Evolutionary conservation across 2,888 invertebrate species (phyloP).

Genomic region (Auanema sp.): DNA sequence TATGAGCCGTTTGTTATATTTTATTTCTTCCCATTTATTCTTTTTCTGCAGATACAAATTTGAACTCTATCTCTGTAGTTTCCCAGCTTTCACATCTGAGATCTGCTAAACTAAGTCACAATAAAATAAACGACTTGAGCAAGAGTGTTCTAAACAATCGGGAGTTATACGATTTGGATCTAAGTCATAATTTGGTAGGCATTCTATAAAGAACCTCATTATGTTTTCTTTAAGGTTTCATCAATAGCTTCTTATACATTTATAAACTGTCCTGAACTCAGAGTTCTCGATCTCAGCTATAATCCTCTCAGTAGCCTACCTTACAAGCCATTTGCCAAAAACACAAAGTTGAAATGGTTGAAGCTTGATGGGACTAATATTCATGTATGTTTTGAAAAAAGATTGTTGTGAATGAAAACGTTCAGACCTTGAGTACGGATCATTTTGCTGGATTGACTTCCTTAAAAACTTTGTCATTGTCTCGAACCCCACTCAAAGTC

Average conservation of each 20-base stretch:
- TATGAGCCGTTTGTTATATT: not conserved
- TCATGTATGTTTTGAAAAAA: slow-evolving; percentile 23
- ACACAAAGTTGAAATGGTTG: slow-evolving; percentile 45
- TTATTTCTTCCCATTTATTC: not conserved
- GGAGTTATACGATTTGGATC: slow-evolving; percentile 42
- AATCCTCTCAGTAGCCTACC: slow-evolving; percentile 49
- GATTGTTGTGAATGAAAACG: not conserved
- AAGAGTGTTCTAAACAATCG: slow-evolving; percentile 32
- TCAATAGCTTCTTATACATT: slow-evolving; percentile 50
- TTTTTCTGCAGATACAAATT: slow-evolving; percentile 33
- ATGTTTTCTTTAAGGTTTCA: too few species aligned
- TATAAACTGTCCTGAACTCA: slow-evolving; percentile 39
- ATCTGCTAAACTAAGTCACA: slow-evolving; percentile 42
- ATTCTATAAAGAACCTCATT: too few species aligned
- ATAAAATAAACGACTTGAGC: slow-evolving; percentile 42
- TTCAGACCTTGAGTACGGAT: slow-evolving; percentile 39
- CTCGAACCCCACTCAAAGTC: slow-evolving; percentile 38
- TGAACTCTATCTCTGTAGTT: slow-evolving; percentile 37
- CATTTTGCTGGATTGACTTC: slow-evolving; percentile 44
- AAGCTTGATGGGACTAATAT: slow-evolving; percentile 45
- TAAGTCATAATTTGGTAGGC: slow-evolving; percentile 48
- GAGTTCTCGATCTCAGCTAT: slow-evolving; percentile 46
- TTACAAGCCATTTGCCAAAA: slow-evolving; percentile 43
- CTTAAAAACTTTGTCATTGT: slow-evolving; percentile 43
- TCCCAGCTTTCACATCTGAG: slow-evolving; percentile 36